Evolutionary conservation across 1,140 invertebrate genomes (phyloP), one percentile per base, ranked within the genome.

Genomic region (Bombus picipes): DNA sequence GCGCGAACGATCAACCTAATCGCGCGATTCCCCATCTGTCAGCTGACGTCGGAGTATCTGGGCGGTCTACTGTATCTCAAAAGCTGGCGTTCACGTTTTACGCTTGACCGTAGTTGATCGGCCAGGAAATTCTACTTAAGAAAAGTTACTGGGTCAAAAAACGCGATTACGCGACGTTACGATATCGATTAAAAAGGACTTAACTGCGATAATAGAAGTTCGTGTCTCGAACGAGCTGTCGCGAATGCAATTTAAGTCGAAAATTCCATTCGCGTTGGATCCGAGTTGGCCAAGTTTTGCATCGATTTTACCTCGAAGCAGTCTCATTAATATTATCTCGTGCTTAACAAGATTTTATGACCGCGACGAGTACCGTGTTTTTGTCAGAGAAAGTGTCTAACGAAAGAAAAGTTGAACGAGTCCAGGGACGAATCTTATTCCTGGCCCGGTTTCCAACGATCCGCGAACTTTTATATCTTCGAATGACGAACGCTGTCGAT

Each of bases 271-370:
- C 81, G 39, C 53, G 71, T 32, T 43, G 53, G 32, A 57, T 13
- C 39, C 32, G 37, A 85, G 88, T 74, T 39, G 53, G 25, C 13
- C 57, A 89, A 85, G 72, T 83, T 68, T 34, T 87, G 75, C 78
- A 65, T 90, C 83, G 81, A 66, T 81, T 74, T 53, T 41, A 76
- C 73, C 78, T 70, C 80, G 43, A 57, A 86, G 18, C 73, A 76
- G 81, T 43, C 79, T 66, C 86, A 59, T 89, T 90, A 89, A 90
- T 89, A 87, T 89, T 77, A 89, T 74, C 80, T 76, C 68, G 81
- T 76, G 83, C 71, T 90, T 89, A 87, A 89, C 77, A 59, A 84
- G 81, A 87, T 90, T 89, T 85, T 85, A 85, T 59, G 86, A 74
- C 75, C 86, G 39, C 81, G 65, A 75, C 72, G 47, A 70, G 76